Conservation (phyloP, 2,113 vertebrate species). For the Centrocercus urophasianus region DNA sequence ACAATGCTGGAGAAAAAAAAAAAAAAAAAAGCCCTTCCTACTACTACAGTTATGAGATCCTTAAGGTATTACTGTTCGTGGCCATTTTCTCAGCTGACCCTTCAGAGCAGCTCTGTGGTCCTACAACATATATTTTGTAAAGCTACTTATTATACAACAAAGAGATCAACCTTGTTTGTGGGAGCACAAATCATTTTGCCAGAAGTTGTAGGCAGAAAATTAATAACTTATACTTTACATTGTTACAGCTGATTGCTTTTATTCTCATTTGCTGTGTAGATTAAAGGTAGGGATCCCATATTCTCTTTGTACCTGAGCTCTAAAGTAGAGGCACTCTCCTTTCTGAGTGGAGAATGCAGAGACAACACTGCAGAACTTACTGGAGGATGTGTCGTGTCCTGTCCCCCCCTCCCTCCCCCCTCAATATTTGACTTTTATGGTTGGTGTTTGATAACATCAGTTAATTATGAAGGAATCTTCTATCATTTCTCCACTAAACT, state of each 20-base stretch:
- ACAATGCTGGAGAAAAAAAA: not conserved
- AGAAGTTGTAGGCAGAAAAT: not conserved
- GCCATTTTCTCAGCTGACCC: not conserved
- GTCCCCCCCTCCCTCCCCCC: too few relatives aligned
- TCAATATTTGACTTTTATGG: not conserved
- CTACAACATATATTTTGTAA: not conserved
- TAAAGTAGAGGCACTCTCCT: not conserved
- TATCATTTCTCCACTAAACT: not conserved
- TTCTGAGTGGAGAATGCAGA: not conserved
- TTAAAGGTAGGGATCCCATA: not conserved
- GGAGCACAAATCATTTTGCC: not conserved
- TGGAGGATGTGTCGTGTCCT: not conserved
- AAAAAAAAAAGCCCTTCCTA: not conserved
- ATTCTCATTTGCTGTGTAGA: not conserved
- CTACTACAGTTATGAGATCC: not conserved
- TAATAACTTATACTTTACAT: not conserved
- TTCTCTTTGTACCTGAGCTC: not conserved
- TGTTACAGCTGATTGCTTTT: not conserved
- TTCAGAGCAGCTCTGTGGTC: not conserved
- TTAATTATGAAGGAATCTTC: constrained; percentile 30
- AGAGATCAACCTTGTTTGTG: not conserved
- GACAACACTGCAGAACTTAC: not conserved
- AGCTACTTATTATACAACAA: not conserved
- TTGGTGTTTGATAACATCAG: constrained; percentile 24
- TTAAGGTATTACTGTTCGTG: not conserved